Base-by-base conservation (phyloP, 2,888 invertebrate species). In the Heliconius ismenius region DNA sequence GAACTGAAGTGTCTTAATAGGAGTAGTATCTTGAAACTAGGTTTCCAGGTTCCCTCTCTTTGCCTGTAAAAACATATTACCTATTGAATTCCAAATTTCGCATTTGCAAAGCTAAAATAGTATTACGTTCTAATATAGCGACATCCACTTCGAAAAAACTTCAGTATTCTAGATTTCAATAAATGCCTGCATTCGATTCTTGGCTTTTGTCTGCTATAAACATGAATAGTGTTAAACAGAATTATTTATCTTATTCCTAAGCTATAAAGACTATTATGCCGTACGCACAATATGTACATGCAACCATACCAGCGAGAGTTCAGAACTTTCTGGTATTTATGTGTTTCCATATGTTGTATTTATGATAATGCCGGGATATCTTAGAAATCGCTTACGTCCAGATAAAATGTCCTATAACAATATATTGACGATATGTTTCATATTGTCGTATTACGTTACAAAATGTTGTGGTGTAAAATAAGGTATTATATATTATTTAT, bases 261-360 rank as follows among this genome's bases (percentile, higher is more conserved):
- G 26, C 2, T 3, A 58, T 70, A 76, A 78, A 69, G 49, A 9
- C 49, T 58, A 75, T 73, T 74, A 78, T 75, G 26, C 54, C 58
- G 26, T 78, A 49, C 4, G 15, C n/a, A 43, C 10, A 1, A 36
- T 62, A 26, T 15, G 21, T 11, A 60, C n/a, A 24, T 73, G 65
- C 0, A 58, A n/a, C 58, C 58, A n/a, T 58, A n/a, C 74, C 64
- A 49, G 65, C 60, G 54, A 76, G 68, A 76, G 77, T 73, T 76
- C 78, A 77, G 70, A 76, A 73, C 24, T 75, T 76, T 80, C 81
- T 80, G 79, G 79, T 83, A 88, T 88, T 88, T 88, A 88, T 89
- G 89, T 85, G 85, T 88, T 84, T 85, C 84, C 88, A 88, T 86
- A 88, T 86, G 87, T 81, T 79, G 77, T 79, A 80, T 82, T 82